Evolutionary conservation across 2,888 invertebrate species (phyloP), one percentile per base, ranked within the genome.

Genomic region (Drosophila mimetica): DNA sequence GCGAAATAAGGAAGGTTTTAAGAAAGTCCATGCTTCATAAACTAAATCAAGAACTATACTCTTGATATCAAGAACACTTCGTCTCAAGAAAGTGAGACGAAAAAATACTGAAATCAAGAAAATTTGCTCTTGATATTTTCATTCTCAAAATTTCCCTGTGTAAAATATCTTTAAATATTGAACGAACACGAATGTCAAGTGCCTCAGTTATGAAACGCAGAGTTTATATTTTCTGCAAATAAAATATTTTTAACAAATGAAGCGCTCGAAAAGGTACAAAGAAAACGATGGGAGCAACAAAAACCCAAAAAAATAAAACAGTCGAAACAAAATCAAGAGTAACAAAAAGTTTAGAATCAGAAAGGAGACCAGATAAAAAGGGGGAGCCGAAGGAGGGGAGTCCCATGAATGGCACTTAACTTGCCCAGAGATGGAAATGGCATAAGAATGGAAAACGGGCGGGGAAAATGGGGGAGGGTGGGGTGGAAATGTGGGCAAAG

Each of bases 391-490:
- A 6, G 48, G 58, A 8, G 2, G 59, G 41, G 58, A 77, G 73
- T 79, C 83, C 72, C 72, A 86, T 83, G 88, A 83, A 88, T 84
- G 74, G 75, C 88, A 88, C 86, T 84, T 80, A 88, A 80, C 78
- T 88, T 87, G 70, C 57, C 73, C 41, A 51, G 51, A 59, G 48
- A 57, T 74, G 74, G 32, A 57, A 71, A 47, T 57, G 55, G 36
- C 52, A 42, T 44, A 53, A 34, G 73, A 39, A 30, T 30, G 41
- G 41, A 13, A 46, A 50, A 36, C 7, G 46, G 50, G 30, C 14
- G 22, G 14, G 46, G 28, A 16, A 28, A 9, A 22, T 3, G 16
- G 18, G 42, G 20, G 42, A 25, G 30, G 50, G 30, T 32, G 32
- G 34, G 32, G 34, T 2, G 36, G 28, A 46, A 60, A 14, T 8